Percentiles rank a stretch among this genome's conserved stretches.
These are phyloP conservation scores for Sebastes taczanowskii DNA, from an alignment of 2,797 vertebrate genomes.

Conservation along the genomic window DNA sequence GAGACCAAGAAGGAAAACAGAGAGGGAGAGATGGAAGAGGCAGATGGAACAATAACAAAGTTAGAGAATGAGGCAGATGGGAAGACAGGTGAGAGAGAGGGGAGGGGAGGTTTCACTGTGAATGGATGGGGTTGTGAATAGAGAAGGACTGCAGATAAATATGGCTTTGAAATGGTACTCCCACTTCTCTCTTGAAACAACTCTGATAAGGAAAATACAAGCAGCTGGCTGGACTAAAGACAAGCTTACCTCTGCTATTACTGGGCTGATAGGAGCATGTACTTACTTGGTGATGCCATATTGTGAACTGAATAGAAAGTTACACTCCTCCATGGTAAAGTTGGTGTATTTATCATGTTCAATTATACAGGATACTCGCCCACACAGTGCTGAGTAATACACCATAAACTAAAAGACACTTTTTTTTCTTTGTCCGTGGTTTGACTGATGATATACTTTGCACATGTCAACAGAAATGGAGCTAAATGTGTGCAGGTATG, in stretches of 20 bases:
- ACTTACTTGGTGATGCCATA: constrained; percentile 1
- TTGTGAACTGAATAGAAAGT: constrained; percentile 19
- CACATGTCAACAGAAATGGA: neutral
- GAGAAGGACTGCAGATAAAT: constrained; percentile 44
- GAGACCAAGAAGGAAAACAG: constrained; percentile 24
- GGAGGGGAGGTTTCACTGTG: constrained; percentile 17
- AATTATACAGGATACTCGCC: constrained; percentile 1
- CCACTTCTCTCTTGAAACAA: constrained; percentile 48
- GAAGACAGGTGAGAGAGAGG: constrained; percentile 49
- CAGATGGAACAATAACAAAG: constrained; percentile 66
- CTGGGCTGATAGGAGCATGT: constrained; percentile 12
- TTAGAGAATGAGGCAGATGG: constrained; percentile 59
- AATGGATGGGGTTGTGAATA: constrained; percentile 50
- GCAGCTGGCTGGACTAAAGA: constrained; percentile 33
- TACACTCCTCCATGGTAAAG: constrained; percentile 14
- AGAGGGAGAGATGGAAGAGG: constrained; percentile 17
- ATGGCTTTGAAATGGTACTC: constrained; percentile 52
- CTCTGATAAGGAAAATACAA: constrained; percentile 37
- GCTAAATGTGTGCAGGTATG: neutral
- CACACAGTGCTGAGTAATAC: constrained; percentile 11
- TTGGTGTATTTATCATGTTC: neutral
- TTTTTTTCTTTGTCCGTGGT: neutral
- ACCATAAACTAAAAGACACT: neutral
- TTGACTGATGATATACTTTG: neutral
- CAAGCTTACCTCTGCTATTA: constrained; percentile 17